Conservation (phyloP, 1,140 invertebrate genomes). For the Zaprionus ghesquierei region DNA sequence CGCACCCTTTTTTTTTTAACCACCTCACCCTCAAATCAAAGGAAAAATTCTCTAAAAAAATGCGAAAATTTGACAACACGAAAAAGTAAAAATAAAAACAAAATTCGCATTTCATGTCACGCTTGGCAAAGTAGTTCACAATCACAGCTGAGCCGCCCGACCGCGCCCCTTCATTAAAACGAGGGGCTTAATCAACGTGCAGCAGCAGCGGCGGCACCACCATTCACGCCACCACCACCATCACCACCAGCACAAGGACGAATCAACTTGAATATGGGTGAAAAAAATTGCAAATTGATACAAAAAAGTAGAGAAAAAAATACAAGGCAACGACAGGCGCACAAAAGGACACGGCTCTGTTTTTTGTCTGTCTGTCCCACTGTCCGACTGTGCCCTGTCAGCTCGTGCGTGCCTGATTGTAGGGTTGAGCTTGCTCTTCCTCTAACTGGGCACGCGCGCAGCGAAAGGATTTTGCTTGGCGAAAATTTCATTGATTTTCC, state of each 20-base stretch:
- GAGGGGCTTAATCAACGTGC: conserved; percentile 50
- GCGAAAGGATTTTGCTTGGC: conserved; percentile 59
- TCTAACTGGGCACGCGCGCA: conserved; percentile 61
- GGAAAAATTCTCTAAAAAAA: conserved; percentile 31
- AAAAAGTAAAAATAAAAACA: conserved; percentile 24
- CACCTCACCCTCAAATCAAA: conserved; percentile 16
- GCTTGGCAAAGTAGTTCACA: conserved; percentile 58
- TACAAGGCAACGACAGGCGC: conserved; percentile 61
- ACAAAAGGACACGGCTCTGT: conserved; percentile 45
- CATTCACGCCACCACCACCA: conserved; percentile 45
- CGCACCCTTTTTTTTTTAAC: conserved; percentile 37
- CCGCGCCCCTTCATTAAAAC: conserved; percentile 65
- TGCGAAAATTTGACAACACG: conserved; percentile 21
- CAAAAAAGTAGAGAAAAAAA: conserved; percentile 55
- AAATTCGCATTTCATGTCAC: conserved; percentile 63
- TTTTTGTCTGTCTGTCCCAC: conserved; percentile 1
- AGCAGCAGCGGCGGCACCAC: background rate
- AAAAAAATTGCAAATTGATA: conserved; percentile 79
- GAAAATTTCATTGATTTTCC: conserved; percentile 51
- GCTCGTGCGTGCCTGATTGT: conserved; percentile 60
- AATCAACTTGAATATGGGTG: conserved; percentile 71
- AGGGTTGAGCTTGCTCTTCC: conserved; percentile 70
- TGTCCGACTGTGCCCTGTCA: conserved; percentile 15
- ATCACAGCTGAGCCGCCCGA: conserved; percentile 50
- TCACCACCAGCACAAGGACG: conserved; percentile 48